Base-by-base conservation (phyloP, 2,113 vertebrate genomes). In the Eulemur macaco region DNA sequence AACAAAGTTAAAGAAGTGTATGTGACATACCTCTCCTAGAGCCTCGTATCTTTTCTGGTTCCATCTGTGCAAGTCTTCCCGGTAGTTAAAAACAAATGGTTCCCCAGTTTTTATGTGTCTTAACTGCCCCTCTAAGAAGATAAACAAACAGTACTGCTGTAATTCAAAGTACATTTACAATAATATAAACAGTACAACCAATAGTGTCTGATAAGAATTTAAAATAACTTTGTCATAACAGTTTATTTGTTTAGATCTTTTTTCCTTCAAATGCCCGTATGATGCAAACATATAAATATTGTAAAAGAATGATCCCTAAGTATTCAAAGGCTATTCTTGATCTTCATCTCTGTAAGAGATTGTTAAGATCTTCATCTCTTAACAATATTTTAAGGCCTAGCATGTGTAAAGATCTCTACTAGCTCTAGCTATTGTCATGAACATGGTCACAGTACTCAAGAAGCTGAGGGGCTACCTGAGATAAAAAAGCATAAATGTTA, bases 11-110 rank as follows among this genome's bases (percentile, higher is more conserved):
- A 88, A 89, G 37, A 23, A 60, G 31, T 69, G 52, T 39, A n/a
- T 9, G 27, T 27, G 6, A 92, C 87, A 45, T 99, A 99, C 99
- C 99, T 99, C 99, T 98, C 99, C 99, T 37, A 99, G 99, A 91
- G 99, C 99, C 98, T 99, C 99, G 21, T 99, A 99, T 95, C 99
- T 99, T 97, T 99, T 99, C 97, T 99, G 99, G 97, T 99, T 99
- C 99, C 99, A 99, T 95, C 99, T 99, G 96, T 99, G 99, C 96
- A 99, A 99, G 97, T 99, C 99, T 98, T 99, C 99, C 93, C 99
- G 99, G 96, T 99, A 99, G 97, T 99, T 99, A 97, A 99, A 99
- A 81, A 99, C 99, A 99, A 99, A 99, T 0, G 99, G 99, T 71
- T 99, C 99, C 56, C 99, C 99, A 37, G 99, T 99, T 98, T 99